Evolutionary conservation across 92 coral and sea anemone genomes (phyloP), one percentile per base, ranked within the genome.

Genomic region (Parazoanthus swiftii): DNA sequence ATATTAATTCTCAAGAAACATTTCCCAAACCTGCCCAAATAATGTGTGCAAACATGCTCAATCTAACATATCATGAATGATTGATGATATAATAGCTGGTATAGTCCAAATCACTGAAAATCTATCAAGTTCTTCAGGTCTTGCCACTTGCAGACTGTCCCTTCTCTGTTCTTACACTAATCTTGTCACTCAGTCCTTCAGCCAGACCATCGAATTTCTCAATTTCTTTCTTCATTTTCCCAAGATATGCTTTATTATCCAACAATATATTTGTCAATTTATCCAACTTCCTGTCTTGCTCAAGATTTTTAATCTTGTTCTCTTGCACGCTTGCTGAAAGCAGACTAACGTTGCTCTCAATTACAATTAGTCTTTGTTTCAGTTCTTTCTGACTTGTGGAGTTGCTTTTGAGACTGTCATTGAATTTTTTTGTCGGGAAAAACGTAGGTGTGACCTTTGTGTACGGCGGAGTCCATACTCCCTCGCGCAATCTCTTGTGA

Each of bases 401-500:
- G 26, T 74, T 71, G 66, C 77, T 46, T 72, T 71, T 84, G 3
- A 84, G 87, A 48, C 68, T 48, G 79, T 84, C 87, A 37, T 7
- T 74, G 1, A 84, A 84, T 33, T 84, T 84, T 75, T 84, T 84
- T 16, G 63, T 71, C 2, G 87, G 87, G 77, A 84, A 84, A 51
- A 84, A 84, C 23, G 87, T 29, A 51, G 78, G 87, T 5, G 77
- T 10, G 10, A 14, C 51, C 11, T 70, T 37, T 9, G 79, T 29
- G 25, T 80, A 74, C 9, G 79, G 50, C 8, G 77, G 68, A 65
- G 72, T 85, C 54, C 89, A 73, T 68, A 48, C 67, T 38, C 88
- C 85, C 13, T 85, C 89, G 21, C 89, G 87, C 37, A 90, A 54
- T 74, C 82, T 95, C 29, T 91, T 94, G 18, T 89, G 85, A 46